These are phyloP conservation scores for Acanthococcus lagerstroemiae DNA, from an alignment of 2,888 invertebrate species.

Conservation along the genomic window DNA sequence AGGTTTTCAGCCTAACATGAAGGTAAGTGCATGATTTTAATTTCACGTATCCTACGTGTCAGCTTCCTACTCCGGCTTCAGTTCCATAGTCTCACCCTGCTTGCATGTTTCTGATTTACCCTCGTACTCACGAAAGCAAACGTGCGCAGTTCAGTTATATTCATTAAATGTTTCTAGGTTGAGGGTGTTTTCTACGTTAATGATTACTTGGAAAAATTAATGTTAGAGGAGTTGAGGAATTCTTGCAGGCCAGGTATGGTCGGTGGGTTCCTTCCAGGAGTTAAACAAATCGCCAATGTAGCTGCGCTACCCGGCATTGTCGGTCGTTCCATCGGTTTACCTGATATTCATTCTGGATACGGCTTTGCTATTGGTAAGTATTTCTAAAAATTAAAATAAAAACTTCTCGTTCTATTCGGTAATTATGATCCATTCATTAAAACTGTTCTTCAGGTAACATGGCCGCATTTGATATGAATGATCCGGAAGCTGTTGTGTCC, in stretches of 20 bases:
- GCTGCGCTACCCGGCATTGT: conserved; percentile 97
- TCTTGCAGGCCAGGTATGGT: conserved; percentile 78
- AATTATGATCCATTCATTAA: too few relatives aligned
- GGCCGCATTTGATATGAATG: conserved; percentile 94
- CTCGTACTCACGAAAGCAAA: too few relatives aligned
- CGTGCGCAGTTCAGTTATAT: too few relatives aligned
- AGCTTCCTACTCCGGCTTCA: too few relatives aligned
- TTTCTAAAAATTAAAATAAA: too few relatives aligned
- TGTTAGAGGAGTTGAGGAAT: conserved; percentile 92
- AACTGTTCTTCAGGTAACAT: conserved; percentile 64
- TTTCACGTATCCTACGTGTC: too few relatives aligned
- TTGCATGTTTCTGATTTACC: too few relatives aligned
- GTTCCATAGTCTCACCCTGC: too few relatives aligned
- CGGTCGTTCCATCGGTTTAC: conserved; percentile 82
- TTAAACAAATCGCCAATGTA: conserved; percentile 98
- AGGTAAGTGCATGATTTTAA: conserved; percentile 52
- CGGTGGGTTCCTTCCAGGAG: conserved; percentile 95
- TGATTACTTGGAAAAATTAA: conserved; percentile 75
- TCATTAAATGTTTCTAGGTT: too few relatives aligned
- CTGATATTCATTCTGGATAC: conserved; percentile 97
- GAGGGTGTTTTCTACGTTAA: conserved; percentile 98
- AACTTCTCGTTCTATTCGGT: too few relatives aligned
- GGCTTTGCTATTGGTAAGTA: conserved; percentile 92
- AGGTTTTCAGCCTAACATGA: conserved; percentile 99
- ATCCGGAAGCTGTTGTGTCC: conserved; percentile 87